Conservation (phyloP, 2,888 invertebrate species). For the Megalurothrips usitatus region DNA sequence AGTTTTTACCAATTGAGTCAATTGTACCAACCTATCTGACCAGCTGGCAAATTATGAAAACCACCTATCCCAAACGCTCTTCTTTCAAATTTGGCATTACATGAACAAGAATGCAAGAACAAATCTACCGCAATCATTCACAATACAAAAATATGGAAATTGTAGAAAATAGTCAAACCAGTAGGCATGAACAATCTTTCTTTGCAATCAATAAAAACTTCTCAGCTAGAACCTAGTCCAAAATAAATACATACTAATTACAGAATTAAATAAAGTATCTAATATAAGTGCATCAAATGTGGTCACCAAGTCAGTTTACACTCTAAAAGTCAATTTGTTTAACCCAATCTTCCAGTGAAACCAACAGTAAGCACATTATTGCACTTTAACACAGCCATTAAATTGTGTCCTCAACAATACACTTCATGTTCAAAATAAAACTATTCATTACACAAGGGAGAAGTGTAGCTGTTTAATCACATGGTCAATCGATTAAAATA, state of each 20-base stretch:
- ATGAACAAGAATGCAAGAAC: neutral
- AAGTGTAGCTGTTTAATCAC: conserved; percentile 11
- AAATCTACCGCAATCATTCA: neutral
- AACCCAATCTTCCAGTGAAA: neutral
- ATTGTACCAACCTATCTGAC: neutral
- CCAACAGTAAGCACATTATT: neutral
- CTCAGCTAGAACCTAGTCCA: neutral
- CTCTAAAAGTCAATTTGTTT: neutral
- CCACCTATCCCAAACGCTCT: neutral
- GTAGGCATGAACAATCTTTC: neutral
- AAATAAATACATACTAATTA: neutral
- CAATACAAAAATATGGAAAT: neutral
- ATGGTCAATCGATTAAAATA: conserved; percentile 9
- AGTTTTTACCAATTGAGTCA: neutral
- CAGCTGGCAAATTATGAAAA: neutral
- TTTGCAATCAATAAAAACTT: neutral
- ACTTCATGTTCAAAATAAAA: conserved; percentile 5
- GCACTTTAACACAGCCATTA: conserved; percentile 2
- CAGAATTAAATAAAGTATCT: neutral
- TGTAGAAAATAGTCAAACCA: neutral
- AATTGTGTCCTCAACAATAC: neutral
- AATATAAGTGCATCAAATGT: neutral
- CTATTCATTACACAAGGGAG: conserved; percentile 3
- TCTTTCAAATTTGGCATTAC: neutral
- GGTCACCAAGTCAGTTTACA: neutral